A percentile compares a stretch with the other conserved stretches of the same genome.
phyloP scores from a whole-genome alignment of 2,888 invertebrate species.

The Caenorhabditis zanzibari region DNA sequence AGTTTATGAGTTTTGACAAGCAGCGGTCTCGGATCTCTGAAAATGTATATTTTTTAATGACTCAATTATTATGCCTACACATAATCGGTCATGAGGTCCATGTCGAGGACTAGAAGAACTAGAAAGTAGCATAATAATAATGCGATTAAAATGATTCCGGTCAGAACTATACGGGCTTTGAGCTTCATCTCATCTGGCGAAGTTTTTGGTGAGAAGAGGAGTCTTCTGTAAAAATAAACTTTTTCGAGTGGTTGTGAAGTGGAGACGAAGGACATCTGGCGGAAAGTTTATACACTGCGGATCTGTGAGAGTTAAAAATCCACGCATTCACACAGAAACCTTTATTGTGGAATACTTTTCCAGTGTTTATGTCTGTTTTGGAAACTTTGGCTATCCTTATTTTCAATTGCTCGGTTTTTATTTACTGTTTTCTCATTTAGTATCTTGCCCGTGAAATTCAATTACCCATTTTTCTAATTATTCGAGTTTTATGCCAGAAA shows the following conservation, averaged over 20 bases:
- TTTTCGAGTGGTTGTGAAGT: constrained; percentile 12
- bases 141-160: constrained; percentile 35
- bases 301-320: background rate
- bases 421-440: background rate
- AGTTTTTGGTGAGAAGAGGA: constrained; percentile 19
- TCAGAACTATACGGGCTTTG: constrained; percentile 44
- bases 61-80: constrained; percentile 13
- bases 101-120: constrained; percentile 34
- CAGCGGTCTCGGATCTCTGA: constrained; percentile 37
- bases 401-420: background rate
- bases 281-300: constrained; percentile 32
- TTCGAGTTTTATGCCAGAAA: background rate
- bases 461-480: background rate
- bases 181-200: constrained; percentile 53
- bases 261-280: constrained; percentile 43
- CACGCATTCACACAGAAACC: too few species aligned
- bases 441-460: background rate
- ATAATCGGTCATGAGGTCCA: constrained; percentile 46
- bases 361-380: too few species aligned
- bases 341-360: too few species aligned
- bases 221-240: constrained; percentile 36
- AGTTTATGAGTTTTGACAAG: constrained; percentile 84
- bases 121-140: constrained; percentile 26
- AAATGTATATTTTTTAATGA: background rate
- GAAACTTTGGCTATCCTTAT: too few species aligned